A percentile compares a stretch with the other conserved stretches of the same genome.
These are phyloP conservation scores for Sarcophaga peregrina DNA, from an alignment of 1,140 invertebrate genomes.

Conservation along the genomic window DNA sequence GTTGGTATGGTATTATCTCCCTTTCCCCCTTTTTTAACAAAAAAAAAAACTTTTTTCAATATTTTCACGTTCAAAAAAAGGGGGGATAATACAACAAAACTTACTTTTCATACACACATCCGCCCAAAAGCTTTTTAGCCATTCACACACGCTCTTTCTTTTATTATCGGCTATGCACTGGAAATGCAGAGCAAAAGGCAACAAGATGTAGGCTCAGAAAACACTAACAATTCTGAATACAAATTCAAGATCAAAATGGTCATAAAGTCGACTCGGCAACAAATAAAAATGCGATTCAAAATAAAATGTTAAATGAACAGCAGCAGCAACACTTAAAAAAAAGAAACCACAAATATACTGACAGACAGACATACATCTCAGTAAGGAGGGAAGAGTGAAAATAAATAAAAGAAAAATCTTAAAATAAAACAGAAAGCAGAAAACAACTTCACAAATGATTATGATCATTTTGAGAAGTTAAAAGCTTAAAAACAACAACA, in stretches of 20 bases:
- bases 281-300: background rate
- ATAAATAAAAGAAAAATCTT: background rate
- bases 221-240: constrained; percentile 3
- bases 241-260: constrained; percentile 27
- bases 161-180: too few relatives aligned
- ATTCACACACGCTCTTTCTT: background rate
- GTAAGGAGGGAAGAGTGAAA: background rate
- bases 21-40: background rate
- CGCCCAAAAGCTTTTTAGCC: background rate
- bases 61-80: background rate
- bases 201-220: background rate
- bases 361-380: background rate
- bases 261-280: constrained; percentile 7
- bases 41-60: background rate
- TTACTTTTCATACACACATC: background rate
- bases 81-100: background rate
- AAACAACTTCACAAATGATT: background rate
- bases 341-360: background rate
- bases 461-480: background rate
- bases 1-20: too few relatives aligned
- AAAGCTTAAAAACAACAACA: background rate
- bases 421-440: too few relatives aligned
- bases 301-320: background rate
- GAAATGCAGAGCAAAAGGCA: background rate
- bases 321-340: background rate